Conservation (phyloP, 2,888 invertebrate species). For the Ennomos quercinarius region DNA sequence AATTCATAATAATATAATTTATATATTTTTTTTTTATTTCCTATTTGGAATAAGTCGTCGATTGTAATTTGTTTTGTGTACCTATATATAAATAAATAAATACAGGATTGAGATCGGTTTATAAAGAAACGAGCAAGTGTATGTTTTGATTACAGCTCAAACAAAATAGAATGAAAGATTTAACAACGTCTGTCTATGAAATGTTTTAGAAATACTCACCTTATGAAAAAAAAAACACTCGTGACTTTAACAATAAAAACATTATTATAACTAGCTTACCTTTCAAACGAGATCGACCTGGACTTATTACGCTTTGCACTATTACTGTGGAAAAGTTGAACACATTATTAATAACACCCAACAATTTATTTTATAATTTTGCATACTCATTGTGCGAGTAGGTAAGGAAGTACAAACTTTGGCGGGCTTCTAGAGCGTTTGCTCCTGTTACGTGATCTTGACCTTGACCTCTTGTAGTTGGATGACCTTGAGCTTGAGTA, state of each 20-base stretch:
- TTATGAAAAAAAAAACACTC: constrained; percentile 14
- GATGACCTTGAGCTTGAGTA: constrained; percentile 58
- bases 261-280: constrained; percentile 66
- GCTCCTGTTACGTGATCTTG: constrained; percentile 58
- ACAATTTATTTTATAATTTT: too few relatives aligned
- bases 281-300: constrained; percentile 75
- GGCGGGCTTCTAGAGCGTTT: constrained; percentile 67
- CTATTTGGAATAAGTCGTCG: too few relatives aligned
- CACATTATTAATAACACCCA: constrained; percentile 39
- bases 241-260: constrained; percentile 35
- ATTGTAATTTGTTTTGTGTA: too few relatives aligned
- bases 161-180: too few relatives aligned
- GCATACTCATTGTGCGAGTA: background rate
- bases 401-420: constrained; percentile 68
- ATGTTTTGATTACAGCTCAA: too few relatives aligned
- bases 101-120: too few relatives aligned
- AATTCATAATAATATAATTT: too few relatives aligned
- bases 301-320: constrained; percentile 75
- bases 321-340: constrained; percentile 61
- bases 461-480: constrained; percentile 40
- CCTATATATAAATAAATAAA: too few relatives aligned
- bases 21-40: too few relatives aligned
- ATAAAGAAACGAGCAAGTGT: too few relatives aligned
- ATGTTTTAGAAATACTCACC: background rate
- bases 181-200: too few relatives aligned